Evolutionary conservation across 2,888 invertebrate genomes (phyloP).

Genomic region (Netelia virgata): DNA sequence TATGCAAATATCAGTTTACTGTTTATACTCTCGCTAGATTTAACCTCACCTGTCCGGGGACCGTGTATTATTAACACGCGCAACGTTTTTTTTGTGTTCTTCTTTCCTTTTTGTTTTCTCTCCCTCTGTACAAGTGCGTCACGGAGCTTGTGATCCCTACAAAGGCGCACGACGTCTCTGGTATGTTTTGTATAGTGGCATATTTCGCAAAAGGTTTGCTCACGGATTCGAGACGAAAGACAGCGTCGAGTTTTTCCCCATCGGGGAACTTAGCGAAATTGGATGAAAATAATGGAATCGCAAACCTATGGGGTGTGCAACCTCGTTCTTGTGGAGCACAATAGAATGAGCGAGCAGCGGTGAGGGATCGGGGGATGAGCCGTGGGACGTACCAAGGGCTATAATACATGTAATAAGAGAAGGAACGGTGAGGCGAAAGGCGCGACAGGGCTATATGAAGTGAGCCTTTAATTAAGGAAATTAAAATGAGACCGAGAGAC

Average conservation of each 20-base stretch:
- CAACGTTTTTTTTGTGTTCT: not conserved
- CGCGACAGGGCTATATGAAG: not conserved
- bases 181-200: not conserved
- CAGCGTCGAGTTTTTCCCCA: not conserved
- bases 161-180: not conserved
- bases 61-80: constrained; percentile 8
- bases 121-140: not conserved
- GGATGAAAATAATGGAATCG: constrained; percentile 21
- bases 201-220: not conserved
- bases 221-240: not conserved
- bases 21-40: constrained; percentile 26
- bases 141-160: not conserved
- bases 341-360: constrained; percentile 9
- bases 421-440: not conserved
- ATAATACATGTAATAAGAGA: not conserved
- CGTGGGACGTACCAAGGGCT: constrained; percentile 23
- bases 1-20: constrained; percentile 5
- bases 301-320: not conserved
- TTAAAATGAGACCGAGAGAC: constrained; percentile 55
- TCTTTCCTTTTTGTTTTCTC: too few relatives aligned
- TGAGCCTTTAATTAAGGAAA: constrained; percentile 61
- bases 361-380: constrained; percentile 31
- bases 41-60: constrained; percentile 6
- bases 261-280: constrained; percentile 8
- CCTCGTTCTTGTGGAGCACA: not conserved